These are phyloP conservation scores for Abrostola tripartita DNA, from an alignment of 2,888 invertebrate genomes.

Conservation along the genomic window DNA sequence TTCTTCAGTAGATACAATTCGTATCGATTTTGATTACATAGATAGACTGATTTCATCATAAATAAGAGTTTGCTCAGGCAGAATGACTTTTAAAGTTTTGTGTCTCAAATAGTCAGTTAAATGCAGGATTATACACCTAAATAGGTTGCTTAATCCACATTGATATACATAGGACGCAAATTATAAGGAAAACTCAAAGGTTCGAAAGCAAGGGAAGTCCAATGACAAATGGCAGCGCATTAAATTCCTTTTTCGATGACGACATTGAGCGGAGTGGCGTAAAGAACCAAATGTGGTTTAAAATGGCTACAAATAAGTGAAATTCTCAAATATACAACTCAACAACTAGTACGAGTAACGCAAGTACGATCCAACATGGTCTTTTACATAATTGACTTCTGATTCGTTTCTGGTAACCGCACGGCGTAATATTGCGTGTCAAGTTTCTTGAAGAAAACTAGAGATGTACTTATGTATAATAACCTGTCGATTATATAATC, in stretches of 20 bases:
- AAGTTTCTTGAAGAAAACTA: conserved; percentile 9
- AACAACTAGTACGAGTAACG: too few species aligned
- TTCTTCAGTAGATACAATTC: too few species aligned
- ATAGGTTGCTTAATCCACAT: background rate
- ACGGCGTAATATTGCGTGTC: background rate
- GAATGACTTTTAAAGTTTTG: too few species aligned
- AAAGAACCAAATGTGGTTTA: background rate
- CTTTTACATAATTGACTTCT: background rate
- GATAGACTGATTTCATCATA: too few species aligned
- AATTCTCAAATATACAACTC: background rate
- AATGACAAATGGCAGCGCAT: conserved; percentile 30
- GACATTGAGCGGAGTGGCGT: conserved; percentile 6
- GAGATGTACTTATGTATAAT: conserved; percentile 21
- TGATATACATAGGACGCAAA: conserved; percentile 13
- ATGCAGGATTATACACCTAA: too few species aligned
- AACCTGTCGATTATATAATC: conserved; percentile 48
- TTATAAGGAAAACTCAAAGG: conserved; percentile 38
- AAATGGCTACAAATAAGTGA: background rate
- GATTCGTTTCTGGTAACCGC: background rate
- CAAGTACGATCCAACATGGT: too few species aligned
- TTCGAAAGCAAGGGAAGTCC: conserved; percentile 41
- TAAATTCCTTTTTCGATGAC: conserved; percentile 41
- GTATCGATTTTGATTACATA: too few species aligned
- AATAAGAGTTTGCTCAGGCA: too few species aligned
- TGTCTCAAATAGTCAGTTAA: too few species aligned